These are phyloP conservation scores for Eugnorisma glareosa DNA, from an alignment of 2,888 invertebrate species.

Conservation along the genomic window DNA sequence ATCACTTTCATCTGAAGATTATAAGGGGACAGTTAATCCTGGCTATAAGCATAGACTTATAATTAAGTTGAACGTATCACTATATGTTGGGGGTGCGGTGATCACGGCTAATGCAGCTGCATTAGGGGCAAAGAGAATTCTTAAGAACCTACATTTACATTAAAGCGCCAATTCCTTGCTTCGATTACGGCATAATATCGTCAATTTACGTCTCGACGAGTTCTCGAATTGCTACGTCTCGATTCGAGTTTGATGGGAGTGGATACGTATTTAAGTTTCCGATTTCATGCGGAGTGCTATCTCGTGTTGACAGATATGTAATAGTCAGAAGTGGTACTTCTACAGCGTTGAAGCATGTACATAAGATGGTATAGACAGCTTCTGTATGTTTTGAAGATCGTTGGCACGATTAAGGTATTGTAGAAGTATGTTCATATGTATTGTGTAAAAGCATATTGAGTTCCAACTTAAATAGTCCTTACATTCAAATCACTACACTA, in stretches of 20 bases:
- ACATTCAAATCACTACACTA: neutral
- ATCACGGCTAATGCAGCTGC: slow-evolving; percentile 75
- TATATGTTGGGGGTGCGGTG: slow-evolving; percentile 64
- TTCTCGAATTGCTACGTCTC: slow-evolving; percentile 68
- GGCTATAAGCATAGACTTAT: slow-evolving; percentile 69
- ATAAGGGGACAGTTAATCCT: slow-evolving; percentile 75
- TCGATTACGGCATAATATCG: slow-evolving; percentile 71
- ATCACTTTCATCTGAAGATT: slow-evolving; percentile 73
- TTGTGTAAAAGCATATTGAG: neutral
- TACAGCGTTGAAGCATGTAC: slow-evolving; percentile 8
- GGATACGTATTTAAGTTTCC: slow-evolving; percentile 59
- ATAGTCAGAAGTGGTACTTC: slow-evolving; percentile 35
- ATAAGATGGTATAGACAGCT: neutral
- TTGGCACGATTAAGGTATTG: neutral
- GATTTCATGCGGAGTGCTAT: slow-evolving; percentile 58
- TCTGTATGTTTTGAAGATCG: neutral
- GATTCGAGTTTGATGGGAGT: slow-evolving; percentile 58
- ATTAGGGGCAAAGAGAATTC: slow-evolving; percentile 77
- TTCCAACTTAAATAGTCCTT: neutral
- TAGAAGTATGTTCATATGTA: neutral
- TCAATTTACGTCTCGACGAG: slow-evolving; percentile 67
- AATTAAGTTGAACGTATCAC: slow-evolving; percentile 72
- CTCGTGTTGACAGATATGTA: slow-evolving; percentile 53
- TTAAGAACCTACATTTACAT: slow-evolving; percentile 67
- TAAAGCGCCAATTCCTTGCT: slow-evolving; percentile 64